Percentiles rank a stretch among this genome's conserved stretches.
These are phyloP conservation scores for Phalloptychus januarius DNA, from an alignment of 2,797 vertebrate species.

Conservation along the genomic window DNA sequence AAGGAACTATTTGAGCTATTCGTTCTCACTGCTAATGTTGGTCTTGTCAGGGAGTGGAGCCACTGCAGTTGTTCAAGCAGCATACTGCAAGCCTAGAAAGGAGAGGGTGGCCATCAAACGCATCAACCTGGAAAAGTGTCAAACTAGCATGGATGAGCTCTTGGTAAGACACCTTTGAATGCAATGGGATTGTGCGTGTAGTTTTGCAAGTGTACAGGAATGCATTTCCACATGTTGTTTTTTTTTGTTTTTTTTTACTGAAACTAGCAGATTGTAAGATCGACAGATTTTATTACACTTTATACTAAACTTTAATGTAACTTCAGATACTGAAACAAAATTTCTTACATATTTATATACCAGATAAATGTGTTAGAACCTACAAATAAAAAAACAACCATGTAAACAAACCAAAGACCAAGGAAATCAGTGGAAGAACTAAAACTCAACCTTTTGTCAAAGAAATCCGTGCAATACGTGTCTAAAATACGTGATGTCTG, in stretches of 20 bases:
- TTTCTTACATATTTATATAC: not conserved
- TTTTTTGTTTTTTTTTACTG: not conserved
- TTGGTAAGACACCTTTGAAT: conserved; percentile 81
- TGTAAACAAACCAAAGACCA: no score
- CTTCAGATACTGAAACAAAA: not conserved
- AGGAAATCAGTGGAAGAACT: not conserved
- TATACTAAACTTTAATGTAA: not conserved
- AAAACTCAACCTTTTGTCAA: not conserved
- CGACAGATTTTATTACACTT: conserved; percentile 5
- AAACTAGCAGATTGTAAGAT: not conserved
- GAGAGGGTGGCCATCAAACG: conserved; percentile 98
- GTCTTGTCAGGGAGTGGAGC: conserved; percentile 90
- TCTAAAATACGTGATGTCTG: not conserved
- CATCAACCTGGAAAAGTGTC: conserved; percentile 99
- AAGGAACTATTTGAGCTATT: not conserved
- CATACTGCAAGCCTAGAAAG: conserved; percentile 92
- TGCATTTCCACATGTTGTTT: not conserved
- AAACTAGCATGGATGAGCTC: conserved; percentile 99
- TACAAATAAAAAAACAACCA: no score
- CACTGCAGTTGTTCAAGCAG: conserved; percentile 97
- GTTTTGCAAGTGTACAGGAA: not conserved
- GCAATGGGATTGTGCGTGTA: conserved; percentile 4
- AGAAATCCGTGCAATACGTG: not conserved
- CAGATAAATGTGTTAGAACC: not conserved
- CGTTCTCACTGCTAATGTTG: not conserved